Base-by-base conservation (phyloP, 1,140 invertebrate genomes). In the Leptopilina clavipes region DNA sequence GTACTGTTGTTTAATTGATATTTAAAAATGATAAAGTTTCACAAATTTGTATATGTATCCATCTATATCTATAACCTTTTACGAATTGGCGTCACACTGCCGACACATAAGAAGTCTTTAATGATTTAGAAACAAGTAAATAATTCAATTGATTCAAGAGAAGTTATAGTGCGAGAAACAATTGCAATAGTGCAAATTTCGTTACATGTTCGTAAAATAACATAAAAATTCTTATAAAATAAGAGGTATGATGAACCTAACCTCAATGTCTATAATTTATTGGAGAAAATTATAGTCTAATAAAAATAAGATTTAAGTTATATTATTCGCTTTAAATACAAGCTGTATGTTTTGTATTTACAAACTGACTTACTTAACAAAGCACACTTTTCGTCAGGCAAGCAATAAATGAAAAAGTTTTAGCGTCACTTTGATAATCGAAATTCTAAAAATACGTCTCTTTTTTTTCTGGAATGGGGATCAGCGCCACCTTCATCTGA, bases 371-470 rank as follows among this genome's bases (percentile, higher is more conserved):
- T 52, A 52, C 48, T 52, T 52, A 17, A n/a, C 48, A 17, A 52
- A 52, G 14, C 14, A 7, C 48, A 52, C 14, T 7, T 6, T 7
- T 17, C 48, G 5, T 17, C 48, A 52, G 17, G n/a, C n/a, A 52
- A 52, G 14, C n/a, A 52, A 52, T 17, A 52, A 52, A 52, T 52
- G 48, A 52, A 52, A n/a, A n/a, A 52, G 44, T n/a, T 52, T 52
- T 52, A 52, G 48, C 48, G 48, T 52, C 48, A 52, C 48, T 52
- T 52, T 52, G 48, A 17, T 48, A 48, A 71, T 37, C n/a, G 22
- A 71, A 71, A 71, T 70, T 43, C 70, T 37, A 71, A 31, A 71
- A 71, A 40, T 40, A 43, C 70, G 70, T 71, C n/a, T 40, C 17
- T 40, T n/a, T 12, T n/a, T 70, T 40, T n/a, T n/a, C n/a, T n/a